Conservation (phyloP, 1,140 invertebrate genomes). For the Macrobrachium nipponense region DNA sequence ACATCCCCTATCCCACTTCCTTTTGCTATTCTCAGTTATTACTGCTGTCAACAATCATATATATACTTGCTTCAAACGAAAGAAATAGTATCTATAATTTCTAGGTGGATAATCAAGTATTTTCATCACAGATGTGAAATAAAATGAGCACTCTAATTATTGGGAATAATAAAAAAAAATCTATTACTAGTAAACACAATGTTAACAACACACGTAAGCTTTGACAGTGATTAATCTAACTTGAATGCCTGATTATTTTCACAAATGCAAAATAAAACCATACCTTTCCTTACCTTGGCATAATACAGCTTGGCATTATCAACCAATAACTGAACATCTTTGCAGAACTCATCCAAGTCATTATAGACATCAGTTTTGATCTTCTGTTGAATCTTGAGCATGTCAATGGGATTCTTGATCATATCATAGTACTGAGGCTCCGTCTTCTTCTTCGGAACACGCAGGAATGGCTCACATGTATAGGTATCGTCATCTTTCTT, state of each 20-base stretch:
- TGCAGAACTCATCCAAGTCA: slow-evolving; percentile 87
- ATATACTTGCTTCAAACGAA: no score
- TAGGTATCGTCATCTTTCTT: slow-evolving; percentile 92
- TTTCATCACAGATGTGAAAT: no score
- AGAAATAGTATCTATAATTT: no score
- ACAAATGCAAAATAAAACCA: background rate
- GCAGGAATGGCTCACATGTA: slow-evolving; percentile 93
- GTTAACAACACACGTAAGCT: background rate
- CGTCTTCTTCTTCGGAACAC: slow-evolving; percentile 90
- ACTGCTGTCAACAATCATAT: no score
- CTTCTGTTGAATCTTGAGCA: slow-evolving; percentile 67
- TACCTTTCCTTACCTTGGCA: slow-evolving; percentile 72
- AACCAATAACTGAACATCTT: slow-evolving; percentile 88
- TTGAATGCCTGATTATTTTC: background rate
- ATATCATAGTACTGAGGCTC: slow-evolving; percentile 86
- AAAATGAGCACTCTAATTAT: no score
- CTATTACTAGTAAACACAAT: no score
- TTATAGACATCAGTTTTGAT: slow-evolving; percentile 72
- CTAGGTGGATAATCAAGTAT: no score
- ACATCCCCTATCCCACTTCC: no score
- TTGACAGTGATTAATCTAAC: background rate
- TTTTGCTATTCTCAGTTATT: no score
- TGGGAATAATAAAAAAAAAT: no score
- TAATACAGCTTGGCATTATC: slow-evolving; percentile 95
- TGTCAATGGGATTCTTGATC: slow-evolving; percentile 66